These are phyloP conservation scores for Lymantria monacha DNA, from an alignment of 2,888 invertebrate genomes.

Conservation along the genomic window DNA sequence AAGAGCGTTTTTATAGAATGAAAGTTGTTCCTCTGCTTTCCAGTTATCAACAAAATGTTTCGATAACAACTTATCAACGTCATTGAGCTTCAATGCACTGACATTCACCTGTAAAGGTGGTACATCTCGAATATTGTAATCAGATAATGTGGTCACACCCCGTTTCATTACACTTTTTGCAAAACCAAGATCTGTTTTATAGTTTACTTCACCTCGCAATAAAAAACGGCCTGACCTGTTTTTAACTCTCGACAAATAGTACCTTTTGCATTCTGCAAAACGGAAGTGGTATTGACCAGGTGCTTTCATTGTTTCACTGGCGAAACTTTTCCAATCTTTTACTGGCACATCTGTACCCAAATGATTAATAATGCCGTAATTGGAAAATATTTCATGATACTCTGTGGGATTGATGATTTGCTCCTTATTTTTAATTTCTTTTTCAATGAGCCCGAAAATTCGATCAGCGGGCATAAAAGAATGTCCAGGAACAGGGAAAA, in stretches of 20 bases:
- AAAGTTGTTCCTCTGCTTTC: too few relatives aligned
- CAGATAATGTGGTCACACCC: neutral
- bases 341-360: neutral
- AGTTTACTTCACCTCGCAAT: neutral
- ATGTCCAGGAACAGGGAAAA: slow-evolving; percentile 32
- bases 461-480: slow-evolving; percentile 26
- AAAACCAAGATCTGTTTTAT: neutral
- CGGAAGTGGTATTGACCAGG: slow-evolving; percentile 23
- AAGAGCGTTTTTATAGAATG: neutral
- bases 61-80: neutral
- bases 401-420: neutral
- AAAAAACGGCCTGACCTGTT: slow-evolving; percentile 8
- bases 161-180: neutral
- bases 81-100: neutral
- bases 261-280: slow-evolving; percentile 13
- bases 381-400: neutral
- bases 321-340: slow-evolving; percentile 4
- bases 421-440: neutral
- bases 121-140: neutral
- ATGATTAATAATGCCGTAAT: neutral
- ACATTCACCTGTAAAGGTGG: neutral
- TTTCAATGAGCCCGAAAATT: slow-evolving; percentile 27
- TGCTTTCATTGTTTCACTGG: slow-evolving; percentile 10
- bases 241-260: slow-evolving; percentile 15
- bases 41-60: too few relatives aligned